phyloP scores from a whole-genome alignment of 2,888 invertebrate species.

The Azorinus chamasolen region DNA sequence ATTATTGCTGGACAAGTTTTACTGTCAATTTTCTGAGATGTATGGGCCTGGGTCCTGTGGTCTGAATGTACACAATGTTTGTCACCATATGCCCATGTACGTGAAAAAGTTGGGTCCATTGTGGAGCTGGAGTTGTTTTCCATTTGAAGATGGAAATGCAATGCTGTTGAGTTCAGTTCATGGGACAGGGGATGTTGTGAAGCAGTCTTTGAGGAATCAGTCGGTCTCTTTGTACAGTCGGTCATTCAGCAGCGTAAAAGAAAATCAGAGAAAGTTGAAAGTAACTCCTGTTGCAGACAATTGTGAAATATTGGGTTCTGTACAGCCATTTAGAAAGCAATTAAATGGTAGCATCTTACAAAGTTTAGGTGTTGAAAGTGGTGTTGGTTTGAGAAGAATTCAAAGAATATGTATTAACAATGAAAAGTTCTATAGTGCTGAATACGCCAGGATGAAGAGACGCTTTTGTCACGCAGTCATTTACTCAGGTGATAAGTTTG shows the following conservation, averaged over 20 bases:
- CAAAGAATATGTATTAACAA: conserved; percentile 29
- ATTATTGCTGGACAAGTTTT: conserved; percentile 35
- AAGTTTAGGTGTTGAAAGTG: conserved; percentile 23
- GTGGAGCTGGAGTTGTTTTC: conserved; percentile 45
- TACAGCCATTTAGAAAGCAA: conserved; percentile 2
- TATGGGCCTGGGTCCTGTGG: conserved; percentile 45
- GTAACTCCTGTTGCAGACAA: conserved; percentile 23
- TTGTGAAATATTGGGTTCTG: conserved; percentile 17
- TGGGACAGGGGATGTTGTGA: conserved; percentile 17
- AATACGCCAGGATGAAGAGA: conserved; percentile 46
- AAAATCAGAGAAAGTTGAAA: conserved; percentile 15
- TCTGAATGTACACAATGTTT: conserved; percentile 53
- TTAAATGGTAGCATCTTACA: conserved; percentile 1
- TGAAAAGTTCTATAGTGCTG: conserved; percentile 20
- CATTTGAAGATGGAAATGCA: conserved; percentile 36
- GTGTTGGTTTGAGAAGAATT: conserved; percentile 13
- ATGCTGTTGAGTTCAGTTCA: conserved; percentile 21
- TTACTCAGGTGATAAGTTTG: conserved; percentile 18
- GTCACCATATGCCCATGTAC: conserved; percentile 30
- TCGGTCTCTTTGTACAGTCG: conserved; percentile 16
- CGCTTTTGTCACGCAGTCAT: conserved; percentile 27
- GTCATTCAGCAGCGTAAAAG: not conserved
- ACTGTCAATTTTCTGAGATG: conserved; percentile 24
- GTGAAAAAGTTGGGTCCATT: conserved; percentile 41
- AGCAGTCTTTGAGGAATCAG: conserved; percentile 17